Evolutionary conservation across 53 echinoderm and acorn worm genomes (phyloP).

Genomic region (Astropecten irregularis): DNA sequence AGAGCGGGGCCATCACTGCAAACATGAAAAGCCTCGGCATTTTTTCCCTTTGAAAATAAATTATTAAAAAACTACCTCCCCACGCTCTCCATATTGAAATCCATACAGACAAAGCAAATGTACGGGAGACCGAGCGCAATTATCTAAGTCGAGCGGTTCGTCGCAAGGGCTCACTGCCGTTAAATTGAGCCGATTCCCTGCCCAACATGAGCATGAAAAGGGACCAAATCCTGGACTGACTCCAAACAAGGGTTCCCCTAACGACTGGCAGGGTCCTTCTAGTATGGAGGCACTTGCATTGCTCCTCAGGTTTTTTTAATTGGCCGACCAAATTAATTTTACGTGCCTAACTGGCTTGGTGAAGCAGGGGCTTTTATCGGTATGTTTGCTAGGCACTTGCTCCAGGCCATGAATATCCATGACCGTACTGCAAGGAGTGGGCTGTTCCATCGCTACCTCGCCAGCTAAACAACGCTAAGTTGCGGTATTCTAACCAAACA

Average conservation of each 20-base stretch:
- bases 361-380: background rate
- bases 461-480: no score
- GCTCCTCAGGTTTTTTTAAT: background rate
- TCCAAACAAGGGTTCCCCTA: no score
- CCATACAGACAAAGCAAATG: background rate
- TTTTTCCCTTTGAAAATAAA: background rate
- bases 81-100: background rate
- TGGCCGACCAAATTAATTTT: slow-evolving; percentile 1
- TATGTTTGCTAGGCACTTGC: no score
- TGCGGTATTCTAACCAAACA: no score
- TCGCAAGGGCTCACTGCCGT: background rate
- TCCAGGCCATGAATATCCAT: no score
- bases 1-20: background rate
- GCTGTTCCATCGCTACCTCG: no score
- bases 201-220: background rate
- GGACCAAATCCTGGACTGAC: no score
- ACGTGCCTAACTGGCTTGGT: slow-evolving; percentile 3
- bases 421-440: no score
- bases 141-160: background rate
- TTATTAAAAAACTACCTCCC: background rate
- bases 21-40: background rate
- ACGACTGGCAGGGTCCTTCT: no score
- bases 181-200: background rate
- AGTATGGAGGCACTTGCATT: no score
- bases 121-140: background rate